phyloP scores from a whole-genome alignment of 2,113 vertebrate species.

The Pituophis catenifer region DNA sequence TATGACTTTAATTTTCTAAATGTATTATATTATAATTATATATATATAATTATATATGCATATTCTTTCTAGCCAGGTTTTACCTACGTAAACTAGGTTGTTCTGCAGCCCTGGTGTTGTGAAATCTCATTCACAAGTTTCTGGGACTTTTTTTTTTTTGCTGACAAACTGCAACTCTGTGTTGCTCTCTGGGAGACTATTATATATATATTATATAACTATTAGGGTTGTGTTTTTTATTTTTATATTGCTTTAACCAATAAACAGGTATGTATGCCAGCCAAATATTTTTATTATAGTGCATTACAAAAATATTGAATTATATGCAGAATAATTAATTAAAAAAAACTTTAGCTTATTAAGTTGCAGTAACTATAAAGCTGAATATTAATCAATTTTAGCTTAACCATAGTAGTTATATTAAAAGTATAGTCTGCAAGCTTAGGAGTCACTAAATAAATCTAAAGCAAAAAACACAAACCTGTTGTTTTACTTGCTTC shows the following conservation, averaged over 20 bases:
- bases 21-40: background rate
- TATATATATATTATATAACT: too few relatives aligned
- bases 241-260: background rate
- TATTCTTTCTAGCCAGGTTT: too few relatives aligned
- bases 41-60: too few relatives aligned
- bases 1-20: background rate
- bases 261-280: background rate
- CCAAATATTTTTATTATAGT: background rate
- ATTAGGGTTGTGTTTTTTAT: background rate
- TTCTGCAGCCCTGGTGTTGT: too few relatives aligned
- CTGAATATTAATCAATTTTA: background rate
- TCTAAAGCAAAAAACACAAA: background rate
- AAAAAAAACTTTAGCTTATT: background rate
- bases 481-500: conserved; percentile 53
- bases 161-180: too few relatives aligned
- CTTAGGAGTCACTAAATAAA: background rate
- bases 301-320: background rate
- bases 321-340: background rate
- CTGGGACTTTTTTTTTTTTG: too few relatives aligned
- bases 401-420: background rate
- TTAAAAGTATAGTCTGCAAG: background rate
- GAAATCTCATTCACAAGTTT: too few relatives aligned
- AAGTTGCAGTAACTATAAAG: background rate
- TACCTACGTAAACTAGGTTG: too few relatives aligned
- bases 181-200: too few relatives aligned